A percentile compares a stretch with the other conserved stretches of the same genome.
Evolutionary conservation across 2,797 vertebrate genomes (phyloP).

Genomic region (Tragopan temminckii): DNA sequence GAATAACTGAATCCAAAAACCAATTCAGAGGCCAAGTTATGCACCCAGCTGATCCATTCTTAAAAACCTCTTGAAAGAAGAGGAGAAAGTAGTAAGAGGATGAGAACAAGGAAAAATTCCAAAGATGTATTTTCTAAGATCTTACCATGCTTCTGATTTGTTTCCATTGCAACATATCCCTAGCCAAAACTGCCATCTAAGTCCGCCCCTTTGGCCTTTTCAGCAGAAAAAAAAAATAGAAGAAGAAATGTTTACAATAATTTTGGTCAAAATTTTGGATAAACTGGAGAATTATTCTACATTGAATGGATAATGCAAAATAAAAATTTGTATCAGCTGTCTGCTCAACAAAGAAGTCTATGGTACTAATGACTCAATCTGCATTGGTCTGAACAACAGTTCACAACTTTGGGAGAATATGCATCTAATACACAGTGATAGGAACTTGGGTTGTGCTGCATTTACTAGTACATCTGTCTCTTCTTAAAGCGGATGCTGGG

Average conservation of each 20-base stretch:
- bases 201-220: neutral
- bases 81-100: neutral
- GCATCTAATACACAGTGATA: neutral
- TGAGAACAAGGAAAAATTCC: neutral
- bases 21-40: neutral
- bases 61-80: neutral
- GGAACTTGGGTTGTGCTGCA: neutral
- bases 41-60: neutral
- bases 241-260: neutral
- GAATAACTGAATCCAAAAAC: neutral
- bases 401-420: neutral
- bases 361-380: neutral
- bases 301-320: neutral
- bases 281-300: neutral
- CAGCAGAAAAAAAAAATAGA: neutral
- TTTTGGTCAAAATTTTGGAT: neutral
- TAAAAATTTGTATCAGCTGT: neutral
- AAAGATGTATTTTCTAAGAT: neutral
- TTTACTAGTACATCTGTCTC: rapidly evolving
- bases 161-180: neutral
- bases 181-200: neutral
- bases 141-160: neutral
- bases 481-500: neutral
- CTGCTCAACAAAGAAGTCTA: neutral
- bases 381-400: neutral